These are phyloP conservation scores for Miichthys miiuy DNA, from an alignment of 2,797 vertebrate genomes.

Conservation along the genomic window DNA sequence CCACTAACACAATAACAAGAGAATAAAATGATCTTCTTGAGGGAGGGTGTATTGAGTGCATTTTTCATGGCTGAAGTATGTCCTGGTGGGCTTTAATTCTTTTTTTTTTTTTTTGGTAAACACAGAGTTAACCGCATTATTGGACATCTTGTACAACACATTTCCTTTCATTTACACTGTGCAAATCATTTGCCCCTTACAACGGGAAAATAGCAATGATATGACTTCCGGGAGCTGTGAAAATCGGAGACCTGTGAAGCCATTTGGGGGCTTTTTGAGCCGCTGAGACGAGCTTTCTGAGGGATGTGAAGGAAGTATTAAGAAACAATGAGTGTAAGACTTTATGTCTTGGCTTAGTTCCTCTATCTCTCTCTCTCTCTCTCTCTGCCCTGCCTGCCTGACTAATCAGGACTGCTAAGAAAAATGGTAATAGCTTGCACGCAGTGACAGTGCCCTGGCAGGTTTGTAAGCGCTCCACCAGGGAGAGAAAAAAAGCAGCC, in stretches of 20 bases:
- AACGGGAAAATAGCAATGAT: conserved; percentile 81
- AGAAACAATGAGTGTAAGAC: conserved; percentile 81
- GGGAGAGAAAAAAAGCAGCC: conserved; percentile 49
- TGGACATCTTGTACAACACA: conserved; percentile 45
- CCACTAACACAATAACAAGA: conserved; percentile 72
- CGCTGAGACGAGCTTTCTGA: conserved; percentile 84
- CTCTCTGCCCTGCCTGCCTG: conserved; percentile 60
- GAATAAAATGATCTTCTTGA: conserved; percentile 74
- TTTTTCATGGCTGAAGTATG: conserved; percentile 70
- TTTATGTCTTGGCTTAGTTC: conserved; percentile 56
- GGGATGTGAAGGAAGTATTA: conserved; percentile 86
- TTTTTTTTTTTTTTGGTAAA: conserved; percentile 10
- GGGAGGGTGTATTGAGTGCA: conserved; percentile 69
- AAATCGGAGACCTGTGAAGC: conserved; percentile 86
- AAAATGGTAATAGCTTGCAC: conserved; percentile 75
- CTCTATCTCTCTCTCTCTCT: conserved; percentile 34
- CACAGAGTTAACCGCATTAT: conserved; percentile 36
- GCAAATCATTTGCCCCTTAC: conserved; percentile 84
- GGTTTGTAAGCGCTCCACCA: conserved; percentile 69
- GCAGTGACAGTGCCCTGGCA: conserved; percentile 73
- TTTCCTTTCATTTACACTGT: conserved; percentile 85
- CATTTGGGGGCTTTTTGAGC: conserved; percentile 67
- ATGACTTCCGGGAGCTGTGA: conserved; percentile 89
- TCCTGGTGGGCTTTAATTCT: conserved; percentile 57
- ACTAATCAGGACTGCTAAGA: conserved; percentile 73